A percentile compares a stretch with the other conserved stretches of the same genome.
Evolutionary conservation across 2,113 vertebrate species (phyloP).

Genomic region (Melanocharis versteri): DNA sequence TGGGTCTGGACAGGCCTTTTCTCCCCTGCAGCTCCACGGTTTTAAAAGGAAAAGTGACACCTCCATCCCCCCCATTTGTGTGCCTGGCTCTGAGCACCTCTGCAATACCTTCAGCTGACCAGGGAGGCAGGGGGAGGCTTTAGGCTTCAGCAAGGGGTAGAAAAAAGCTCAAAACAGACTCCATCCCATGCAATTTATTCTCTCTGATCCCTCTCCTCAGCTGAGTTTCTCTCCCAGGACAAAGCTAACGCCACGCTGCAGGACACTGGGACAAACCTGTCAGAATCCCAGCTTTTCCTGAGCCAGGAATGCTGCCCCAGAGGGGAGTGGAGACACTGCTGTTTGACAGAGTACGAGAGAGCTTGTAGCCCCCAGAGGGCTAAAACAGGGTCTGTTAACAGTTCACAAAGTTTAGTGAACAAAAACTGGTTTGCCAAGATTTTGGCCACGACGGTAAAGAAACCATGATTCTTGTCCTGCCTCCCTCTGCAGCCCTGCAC

Average conservation of each 20-base stretch:
- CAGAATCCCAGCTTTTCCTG: background rate
- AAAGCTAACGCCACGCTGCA: background rate
- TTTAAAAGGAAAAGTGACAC: background rate
- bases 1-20: background rate
- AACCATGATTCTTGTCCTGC: background rate
- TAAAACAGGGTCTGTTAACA: background rate
- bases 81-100: background rate
- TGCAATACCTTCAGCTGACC: background rate
- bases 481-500: background rate
- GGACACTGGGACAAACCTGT: background rate
- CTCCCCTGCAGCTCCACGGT: background rate
- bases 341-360: rapidly evolving
- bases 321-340: background rate
- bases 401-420: background rate
- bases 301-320: background rate
- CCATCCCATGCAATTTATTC: background rate
- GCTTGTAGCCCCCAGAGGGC: background rate
- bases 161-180: background rate
- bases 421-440: background rate
- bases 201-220: background rate
- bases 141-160: background rate
- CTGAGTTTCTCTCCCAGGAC: background rate
- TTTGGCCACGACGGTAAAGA: background rate
- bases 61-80: background rate
- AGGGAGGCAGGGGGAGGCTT: background rate